Conservation (phyloP, 2,113 vertebrate species). For the Eclectus roratus region DNA sequence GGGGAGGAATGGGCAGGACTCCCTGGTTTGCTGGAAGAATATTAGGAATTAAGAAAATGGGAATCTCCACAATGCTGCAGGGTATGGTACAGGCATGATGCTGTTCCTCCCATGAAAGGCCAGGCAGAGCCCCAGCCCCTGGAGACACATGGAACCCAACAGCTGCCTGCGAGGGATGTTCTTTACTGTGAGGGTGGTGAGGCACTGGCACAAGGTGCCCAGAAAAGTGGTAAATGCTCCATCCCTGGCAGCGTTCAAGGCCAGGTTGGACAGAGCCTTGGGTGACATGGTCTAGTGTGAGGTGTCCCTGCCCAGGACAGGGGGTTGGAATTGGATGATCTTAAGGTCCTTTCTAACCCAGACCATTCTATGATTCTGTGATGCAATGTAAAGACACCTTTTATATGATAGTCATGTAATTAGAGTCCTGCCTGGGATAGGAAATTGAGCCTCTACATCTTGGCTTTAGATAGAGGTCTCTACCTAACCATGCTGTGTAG, state of each 20-base stretch:
- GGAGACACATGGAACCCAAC: rapidly evolving
- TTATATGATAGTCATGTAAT: background rate
- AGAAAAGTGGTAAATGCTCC: background rate
- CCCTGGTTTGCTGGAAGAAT: background rate
- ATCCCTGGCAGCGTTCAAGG: background rate
- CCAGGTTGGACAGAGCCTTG: background rate
- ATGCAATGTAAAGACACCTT: background rate
- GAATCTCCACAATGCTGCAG: background rate
- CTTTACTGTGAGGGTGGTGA: background rate
- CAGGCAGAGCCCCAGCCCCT: background rate
- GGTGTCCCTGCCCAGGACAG: background rate
- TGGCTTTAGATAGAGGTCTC: background rate
- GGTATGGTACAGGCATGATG: rapidly evolving
- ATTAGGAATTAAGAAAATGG: background rate
- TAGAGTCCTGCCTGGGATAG: background rate
- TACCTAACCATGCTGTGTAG: background rate
- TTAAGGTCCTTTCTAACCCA: background rate
- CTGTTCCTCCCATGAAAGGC: rapidly evolving
- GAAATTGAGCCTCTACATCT: rapidly evolving
- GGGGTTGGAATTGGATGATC: background rate
- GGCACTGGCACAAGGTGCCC: background rate
- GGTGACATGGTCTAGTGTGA: background rate
- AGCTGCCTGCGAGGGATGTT: background rate
- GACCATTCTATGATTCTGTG: background rate
- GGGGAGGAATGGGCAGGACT: background rate